Conservation (phyloP, 2,797 vertebrate species). For the Percopsis omiscomaycus region DNA sequence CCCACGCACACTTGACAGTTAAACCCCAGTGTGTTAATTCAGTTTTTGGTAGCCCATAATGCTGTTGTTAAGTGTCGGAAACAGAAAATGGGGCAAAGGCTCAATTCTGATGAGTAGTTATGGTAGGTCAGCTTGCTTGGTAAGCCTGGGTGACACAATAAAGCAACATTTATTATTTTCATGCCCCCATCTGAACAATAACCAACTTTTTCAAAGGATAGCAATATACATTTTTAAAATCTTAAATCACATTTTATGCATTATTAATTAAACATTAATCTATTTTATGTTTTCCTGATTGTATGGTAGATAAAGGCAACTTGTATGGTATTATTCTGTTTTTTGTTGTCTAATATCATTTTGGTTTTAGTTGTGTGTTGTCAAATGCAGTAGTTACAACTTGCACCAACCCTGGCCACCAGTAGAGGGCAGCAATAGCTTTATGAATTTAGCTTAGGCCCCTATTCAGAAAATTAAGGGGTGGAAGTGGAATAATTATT, state of each 20-base stretch:
- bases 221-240: too few relatives aligned
- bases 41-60: neutral
- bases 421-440: conserved; percentile 55
- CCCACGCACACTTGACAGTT: neutral
- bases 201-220: too few relatives aligned
- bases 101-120: neutral
- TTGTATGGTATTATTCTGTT: neutral
- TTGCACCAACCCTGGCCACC: conserved; percentile 8
- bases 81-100: neutral
- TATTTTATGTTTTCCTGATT: neutral
- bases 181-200: neutral
- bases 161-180: neutral
- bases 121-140: neutral
- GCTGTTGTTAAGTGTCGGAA: neutral
- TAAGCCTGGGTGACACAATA: neutral
- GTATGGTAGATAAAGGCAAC: neutral
- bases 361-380: neutral
- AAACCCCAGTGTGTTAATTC: too few relatives aligned
- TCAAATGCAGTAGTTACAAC: conserved; percentile 19
- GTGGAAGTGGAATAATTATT: too few relatives aligned
- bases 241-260: too few relatives aligned
- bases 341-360: neutral
- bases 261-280: too few relatives aligned
- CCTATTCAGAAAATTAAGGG: too few relatives aligned
- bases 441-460: too few relatives aligned